These are phyloP conservation scores for Aphrophora alni DNA, from an alignment of 2,888 invertebrate species.

Conservation along the genomic window DNA sequence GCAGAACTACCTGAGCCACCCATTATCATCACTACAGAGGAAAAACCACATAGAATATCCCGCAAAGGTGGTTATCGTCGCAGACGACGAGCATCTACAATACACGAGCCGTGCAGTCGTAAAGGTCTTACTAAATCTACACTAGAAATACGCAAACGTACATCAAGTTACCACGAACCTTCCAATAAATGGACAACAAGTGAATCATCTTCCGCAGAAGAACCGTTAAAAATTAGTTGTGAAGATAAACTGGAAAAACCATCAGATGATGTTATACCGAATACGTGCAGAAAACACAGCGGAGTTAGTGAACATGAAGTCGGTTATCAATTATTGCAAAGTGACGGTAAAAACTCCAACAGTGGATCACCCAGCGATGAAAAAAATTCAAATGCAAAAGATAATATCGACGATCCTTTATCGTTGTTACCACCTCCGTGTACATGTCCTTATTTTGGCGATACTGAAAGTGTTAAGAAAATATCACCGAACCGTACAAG, in stretches of 20 bases:
- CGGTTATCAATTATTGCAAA: slow-evolving; percentile 26
- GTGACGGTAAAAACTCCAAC: neutral
- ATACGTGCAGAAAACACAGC: slow-evolving; percentile 34
- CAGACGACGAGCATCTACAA: slow-evolving; percentile 60
- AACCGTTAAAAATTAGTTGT: slow-evolving; percentile 25
- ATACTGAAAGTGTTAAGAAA: slow-evolving; percentile 55
- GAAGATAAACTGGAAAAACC: slow-evolving; percentile 29
- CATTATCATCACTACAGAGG: neutral
- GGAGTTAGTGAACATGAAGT: slow-evolving; percentile 31
- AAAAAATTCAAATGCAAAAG: slow-evolving; percentile 49
- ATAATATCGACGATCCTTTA: slow-evolving; percentile 54
- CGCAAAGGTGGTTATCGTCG: slow-evolving; percentile 52
- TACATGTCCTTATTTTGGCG: slow-evolving; percentile 82
- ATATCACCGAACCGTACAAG: slow-evolving; percentile 56
- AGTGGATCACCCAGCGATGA: neutral
- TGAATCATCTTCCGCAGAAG: slow-evolving; percentile 46
- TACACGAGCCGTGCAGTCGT: slow-evolving; percentile 60
- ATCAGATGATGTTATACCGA: neutral
- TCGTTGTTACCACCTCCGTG: slow-evolving; percentile 71
- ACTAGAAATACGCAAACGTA: slow-evolving; percentile 56
- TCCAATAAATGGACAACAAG: slow-evolving; percentile 51
- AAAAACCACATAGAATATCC: slow-evolving; percentile 55
- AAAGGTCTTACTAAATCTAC: slow-evolving; percentile 55
- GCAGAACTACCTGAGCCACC: slow-evolving; percentile 7
- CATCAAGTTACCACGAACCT: slow-evolving; percentile 61